Conservation (phyloP, 2,113 vertebrate genomes). For the Laticauda colubrina region DNA sequence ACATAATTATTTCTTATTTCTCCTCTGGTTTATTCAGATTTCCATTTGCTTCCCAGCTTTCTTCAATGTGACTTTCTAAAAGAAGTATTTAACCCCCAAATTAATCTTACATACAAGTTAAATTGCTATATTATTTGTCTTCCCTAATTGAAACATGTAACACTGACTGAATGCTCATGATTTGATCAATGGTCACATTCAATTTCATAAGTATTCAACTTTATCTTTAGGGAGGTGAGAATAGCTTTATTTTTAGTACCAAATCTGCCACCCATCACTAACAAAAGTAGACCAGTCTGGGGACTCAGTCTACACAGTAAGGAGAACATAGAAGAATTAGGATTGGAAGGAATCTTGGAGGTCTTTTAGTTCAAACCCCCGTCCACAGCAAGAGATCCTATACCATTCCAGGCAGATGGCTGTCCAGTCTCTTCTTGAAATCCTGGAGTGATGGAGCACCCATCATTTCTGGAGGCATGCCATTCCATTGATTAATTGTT, state of each 20-base stretch:
- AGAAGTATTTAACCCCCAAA: not conserved
- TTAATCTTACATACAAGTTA: not conserved
- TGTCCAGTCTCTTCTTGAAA: not conserved
- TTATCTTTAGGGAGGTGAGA: not conserved
- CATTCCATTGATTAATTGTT: not conserved
- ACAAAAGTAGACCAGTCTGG: slow-evolving; percentile 2
- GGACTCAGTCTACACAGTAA: not conserved
- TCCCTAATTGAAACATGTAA: not conserved
- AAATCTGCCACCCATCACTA: slow-evolving; percentile 9
- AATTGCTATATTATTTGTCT: not conserved
- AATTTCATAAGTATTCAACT: slow-evolving; percentile 20
- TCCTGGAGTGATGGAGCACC: not conserved
- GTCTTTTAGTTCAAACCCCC: not conserved
- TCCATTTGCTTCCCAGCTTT: slow-evolving; percentile 12
- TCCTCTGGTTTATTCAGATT: not conserved
- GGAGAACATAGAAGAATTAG: no score
- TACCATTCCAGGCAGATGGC: no score
- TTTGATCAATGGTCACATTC: not conserved
- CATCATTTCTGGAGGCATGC: not conserved
- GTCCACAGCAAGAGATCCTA: no score
- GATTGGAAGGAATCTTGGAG: not conserved
- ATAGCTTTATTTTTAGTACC: slow-evolving; percentile 12
- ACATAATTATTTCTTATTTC: not conserved
- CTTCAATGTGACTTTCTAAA: not conserved
- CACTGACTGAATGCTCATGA: slow-evolving; percentile 10